Conservation (phyloP, 2,113 vertebrate genomes). For the Cryptotis parvus region DNA sequence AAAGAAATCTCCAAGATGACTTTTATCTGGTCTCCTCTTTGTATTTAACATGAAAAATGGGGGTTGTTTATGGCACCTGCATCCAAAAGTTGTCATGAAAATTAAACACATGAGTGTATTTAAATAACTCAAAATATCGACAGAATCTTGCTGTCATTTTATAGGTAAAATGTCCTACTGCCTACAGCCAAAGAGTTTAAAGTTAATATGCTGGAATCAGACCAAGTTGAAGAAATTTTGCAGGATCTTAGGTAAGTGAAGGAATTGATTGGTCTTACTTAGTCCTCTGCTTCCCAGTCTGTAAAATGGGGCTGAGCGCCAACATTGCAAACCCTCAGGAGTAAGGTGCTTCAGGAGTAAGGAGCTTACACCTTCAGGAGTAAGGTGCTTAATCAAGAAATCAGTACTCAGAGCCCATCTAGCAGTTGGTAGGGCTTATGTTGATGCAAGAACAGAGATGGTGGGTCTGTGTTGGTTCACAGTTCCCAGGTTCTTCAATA, state of each 20-base stretch:
- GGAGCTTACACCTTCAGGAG: background rate
- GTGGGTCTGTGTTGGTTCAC: no score
- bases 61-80: background rate
- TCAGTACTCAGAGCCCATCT: no score
- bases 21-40: background rate
- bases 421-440: background rate
- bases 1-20: conserved; percentile 8
- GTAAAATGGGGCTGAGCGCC: no score
- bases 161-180: background rate
- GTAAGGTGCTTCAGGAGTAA: background rate
- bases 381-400: background rate
- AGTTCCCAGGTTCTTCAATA: no score
- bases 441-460: background rate
- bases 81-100: conserved; percentile 1
- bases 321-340: no score
- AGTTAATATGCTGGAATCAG: background rate
- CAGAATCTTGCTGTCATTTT: background rate
- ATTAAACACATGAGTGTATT: conserved; percentile 26
- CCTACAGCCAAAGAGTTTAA: background rate
- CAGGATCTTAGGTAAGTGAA: background rate
- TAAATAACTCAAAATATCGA: background rate
- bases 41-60: background rate
- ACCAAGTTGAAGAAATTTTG: background rate
- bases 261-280: background rate
- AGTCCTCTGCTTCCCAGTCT: background rate